phyloP scores from a whole-genome alignment of 1,140 invertebrate species.

The Drosophila biarmipes region DNA sequence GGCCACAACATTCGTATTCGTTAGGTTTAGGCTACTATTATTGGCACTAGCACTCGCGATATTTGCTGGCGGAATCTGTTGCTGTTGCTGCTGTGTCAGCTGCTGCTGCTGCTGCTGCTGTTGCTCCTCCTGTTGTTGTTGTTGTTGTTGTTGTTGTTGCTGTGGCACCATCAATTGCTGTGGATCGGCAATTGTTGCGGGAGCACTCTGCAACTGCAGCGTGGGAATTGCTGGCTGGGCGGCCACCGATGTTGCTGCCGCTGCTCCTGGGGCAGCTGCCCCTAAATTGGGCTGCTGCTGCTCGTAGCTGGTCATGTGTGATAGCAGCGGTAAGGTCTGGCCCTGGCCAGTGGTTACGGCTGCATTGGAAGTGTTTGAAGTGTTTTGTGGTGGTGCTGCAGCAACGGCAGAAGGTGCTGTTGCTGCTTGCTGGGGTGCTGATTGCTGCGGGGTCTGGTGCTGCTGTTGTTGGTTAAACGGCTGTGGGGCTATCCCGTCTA shows the following conservation, averaged over 20 bases:
- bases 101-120: slow-evolving; percentile 42
- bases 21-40: slow-evolving; percentile 69
- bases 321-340: slow-evolving; percentile 74
- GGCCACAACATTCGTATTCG: slow-evolving; percentile 50
- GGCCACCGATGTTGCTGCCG: slow-evolving; percentile 23
- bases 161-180: slow-evolving; percentile 67
- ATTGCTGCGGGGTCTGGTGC: slow-evolving; percentile 36
- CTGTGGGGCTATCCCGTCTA: slow-evolving; percentile 54
- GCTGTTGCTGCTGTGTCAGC: slow-evolving; percentile 36
- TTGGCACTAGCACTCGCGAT: slow-evolving; percentile 83
- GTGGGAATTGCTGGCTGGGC: slow-evolving; percentile 34
- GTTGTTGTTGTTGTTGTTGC: slow-evolving; percentile 3
- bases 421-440: slow-evolving; percentile 46
- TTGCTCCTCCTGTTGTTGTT: slow-evolving; percentile 16
- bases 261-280: slow-evolving; percentile 30
- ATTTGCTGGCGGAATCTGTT: slow-evolving; percentile 63
- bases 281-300: slow-evolving; percentile 18
- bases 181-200: slow-evolving; percentile 74
- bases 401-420: slow-evolving; percentile 5
- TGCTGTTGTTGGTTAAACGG: slow-evolving; percentile 55
- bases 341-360: slow-evolving; percentile 47
- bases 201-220: slow-evolving; percentile 68
- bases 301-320: slow-evolving; percentile 75
- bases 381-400: slow-evolving; percentile 29
- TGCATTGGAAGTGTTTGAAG: slow-evolving; percentile 58